Base-by-base conservation (phyloP, 2,888 invertebrate genomes). In the Parthenolecanium corni region DNA sequence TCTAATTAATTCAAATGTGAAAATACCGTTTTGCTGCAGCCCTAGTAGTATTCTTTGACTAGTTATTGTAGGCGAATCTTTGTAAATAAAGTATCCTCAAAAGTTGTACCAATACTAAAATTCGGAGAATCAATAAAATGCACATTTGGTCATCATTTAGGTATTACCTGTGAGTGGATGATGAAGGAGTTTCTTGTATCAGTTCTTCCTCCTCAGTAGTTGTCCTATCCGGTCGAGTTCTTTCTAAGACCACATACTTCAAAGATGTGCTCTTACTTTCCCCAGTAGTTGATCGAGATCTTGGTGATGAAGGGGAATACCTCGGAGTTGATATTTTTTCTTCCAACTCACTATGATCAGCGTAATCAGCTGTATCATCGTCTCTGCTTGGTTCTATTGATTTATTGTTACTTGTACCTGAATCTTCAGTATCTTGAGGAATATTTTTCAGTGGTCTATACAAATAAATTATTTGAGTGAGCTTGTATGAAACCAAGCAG, bases 211-310 rank as follows among this genome's bases (percentile, higher is more conserved):
- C 49, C 18, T 56, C 47, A 12, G 57, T 56, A n/a, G 44, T 44
- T 11, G 76, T 76, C 1, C 79, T 79, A 2, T 58, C 58, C 1
- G 51, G 21, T 67, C 80, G 76, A 64, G 77, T 79, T 68, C 85
- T 75, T 69, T 79, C 77, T 44, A 86, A 83, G 2, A 83, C 84
- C 2, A 83, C 82, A 69, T 85, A 85, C 70, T 83, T 81, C 1
- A 82, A 82, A 5, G 65, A 62, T 1, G 58, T 58, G 14, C 18
- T 31, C 18, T 23, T 56, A 44, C 54, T 24, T 9, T 56, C 54
- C n/a, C 42, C 25, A 4, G 42, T 25, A 18, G 52, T 31, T 11
- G 53, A 40, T n/a, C 58, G 58, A 20, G 21, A 51, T 51, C 58
- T 44, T 20, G 52, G 14, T 5, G 49, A 49, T 21, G 58, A 36